A percentile compares a stretch with the other conserved stretches of the same genome.
phyloP scores from a whole-genome alignment of 2,888 invertebrate genomes.

The Chrysomela aeneicollis region DNA sequence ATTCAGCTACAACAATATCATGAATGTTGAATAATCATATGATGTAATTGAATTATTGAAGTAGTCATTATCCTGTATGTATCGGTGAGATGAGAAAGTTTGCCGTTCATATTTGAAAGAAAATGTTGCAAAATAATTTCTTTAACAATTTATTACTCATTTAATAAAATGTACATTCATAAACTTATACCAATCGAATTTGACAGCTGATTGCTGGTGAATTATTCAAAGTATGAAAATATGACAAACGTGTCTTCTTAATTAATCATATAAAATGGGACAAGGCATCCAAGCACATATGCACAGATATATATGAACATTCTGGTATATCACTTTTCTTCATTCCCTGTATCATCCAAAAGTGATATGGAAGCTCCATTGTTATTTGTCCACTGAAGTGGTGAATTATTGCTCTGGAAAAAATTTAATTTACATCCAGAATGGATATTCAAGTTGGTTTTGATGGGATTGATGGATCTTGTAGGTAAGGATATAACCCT shows the following conservation, averaged over 20 bases:
- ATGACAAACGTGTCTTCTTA: conserved; percentile 13
- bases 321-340: conserved; percentile 13
- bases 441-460: too few species aligned
- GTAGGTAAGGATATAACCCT: too few species aligned
- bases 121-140: neutral
- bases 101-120: too few species aligned
- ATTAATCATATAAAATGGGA: conserved; percentile 27
- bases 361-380: conserved; percentile 48
- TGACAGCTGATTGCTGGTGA: conserved; percentile 23
- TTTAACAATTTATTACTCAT: conserved; percentile 15
- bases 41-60: too few species aligned
- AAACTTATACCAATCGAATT: conserved; percentile 31
- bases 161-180: conserved; percentile 28
- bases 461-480: too few species aligned
- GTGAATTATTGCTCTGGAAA: conserved; percentile 40
- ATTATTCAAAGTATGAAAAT: conserved; percentile 33
- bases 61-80: too few species aligned
- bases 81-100: too few species aligned
- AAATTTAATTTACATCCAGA: neutral
- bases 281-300: conserved; percentile 24
- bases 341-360: conserved; percentile 24
- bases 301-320: conserved; percentile 21
- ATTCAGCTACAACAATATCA: too few species aligned
- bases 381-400: conserved; percentile 42
- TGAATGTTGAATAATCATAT: too few species aligned